Percentiles rank a stretch among this genome's conserved stretches.
Evolutionary conservation across 2,113 vertebrate species (phyloP).

Genomic region (Podiceps cristatus): DNA sequence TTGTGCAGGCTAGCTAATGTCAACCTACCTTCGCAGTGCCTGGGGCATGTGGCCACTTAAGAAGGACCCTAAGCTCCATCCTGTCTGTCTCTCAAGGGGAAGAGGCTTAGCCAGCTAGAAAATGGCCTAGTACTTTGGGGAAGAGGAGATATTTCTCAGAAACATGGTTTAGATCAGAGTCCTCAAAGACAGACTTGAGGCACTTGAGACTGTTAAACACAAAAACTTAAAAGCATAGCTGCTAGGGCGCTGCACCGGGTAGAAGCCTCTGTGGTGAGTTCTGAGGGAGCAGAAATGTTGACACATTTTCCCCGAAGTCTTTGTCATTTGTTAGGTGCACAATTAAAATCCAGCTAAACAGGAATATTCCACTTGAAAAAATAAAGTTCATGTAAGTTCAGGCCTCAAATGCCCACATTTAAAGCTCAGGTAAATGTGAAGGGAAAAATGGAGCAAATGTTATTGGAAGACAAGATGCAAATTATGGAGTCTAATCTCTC

Average conservation of each 20-base stretch:
- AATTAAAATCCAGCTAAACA: neutral
- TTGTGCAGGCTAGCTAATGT: constrained; percentile 15
- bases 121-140: neutral
- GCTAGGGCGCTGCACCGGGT: neutral
- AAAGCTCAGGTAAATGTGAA: constrained; percentile 14
- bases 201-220: neutral
- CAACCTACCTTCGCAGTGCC: neutral
- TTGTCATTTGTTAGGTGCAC: neutral
- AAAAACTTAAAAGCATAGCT: neutral
- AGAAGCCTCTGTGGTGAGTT: neutral
- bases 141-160: neutral
- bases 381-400: neutral
- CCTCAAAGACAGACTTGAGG: neutral
- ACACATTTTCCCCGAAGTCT: neutral
- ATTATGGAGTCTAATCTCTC: constrained; percentile 35
- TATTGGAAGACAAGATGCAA: constrained; percentile 50
- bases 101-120: neutral
- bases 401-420: neutral
- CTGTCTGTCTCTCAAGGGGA: neutral
- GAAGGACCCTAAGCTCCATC: neutral
- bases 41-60: neutral
- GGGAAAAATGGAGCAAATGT: neutral
- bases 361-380: neutral
- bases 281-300: neutral
- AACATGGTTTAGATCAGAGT: neutral